Conservation (phyloP, 2,888 invertebrate species). For the Torymus tubicola region DNA sequence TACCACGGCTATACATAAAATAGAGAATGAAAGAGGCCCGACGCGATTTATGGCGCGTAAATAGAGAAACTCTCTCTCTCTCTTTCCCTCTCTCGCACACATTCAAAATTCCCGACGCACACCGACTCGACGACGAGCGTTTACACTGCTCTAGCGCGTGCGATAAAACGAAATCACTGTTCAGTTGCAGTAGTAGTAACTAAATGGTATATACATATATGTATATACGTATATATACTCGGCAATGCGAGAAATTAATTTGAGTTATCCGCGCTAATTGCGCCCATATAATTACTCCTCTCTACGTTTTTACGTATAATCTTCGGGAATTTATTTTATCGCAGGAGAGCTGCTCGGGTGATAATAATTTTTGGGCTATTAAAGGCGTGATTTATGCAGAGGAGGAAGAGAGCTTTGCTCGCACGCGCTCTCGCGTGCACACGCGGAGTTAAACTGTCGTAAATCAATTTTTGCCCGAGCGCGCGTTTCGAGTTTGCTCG, state of each 20-base stretch:
- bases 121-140: slow-evolving; percentile 10
- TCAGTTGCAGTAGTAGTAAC: no score
- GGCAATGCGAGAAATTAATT: slow-evolving; percentile 5
- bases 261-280: slow-evolving; percentile 21
- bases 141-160: not conserved
- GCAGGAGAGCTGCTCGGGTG: not conserved
- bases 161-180: slow-evolving; percentile 36
- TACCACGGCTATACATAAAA: slow-evolving; percentile 8
- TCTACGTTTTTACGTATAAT: not conserved
- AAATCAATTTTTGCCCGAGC: no score
- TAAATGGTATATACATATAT: not conserved
- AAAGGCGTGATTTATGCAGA: slow-evolving; percentile 19
- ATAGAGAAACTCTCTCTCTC: slow-evolving; percentile 45
- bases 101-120: slow-evolving; percentile 36
- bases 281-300: not conserved
- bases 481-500: no score
- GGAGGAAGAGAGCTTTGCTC: not conserved
- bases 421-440: no score
- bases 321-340: not conserved
- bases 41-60: slow-evolving; percentile 48
- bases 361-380: slow-evolving; percentile 12
- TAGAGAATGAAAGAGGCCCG: slow-evolving; percentile 4
- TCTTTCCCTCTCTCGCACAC: no score
- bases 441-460: no score
- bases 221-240: not conserved